Evolutionary conservation across 2,888 invertebrate species (phyloP).

Genomic region (Pasiphila rectangulata): DNA sequence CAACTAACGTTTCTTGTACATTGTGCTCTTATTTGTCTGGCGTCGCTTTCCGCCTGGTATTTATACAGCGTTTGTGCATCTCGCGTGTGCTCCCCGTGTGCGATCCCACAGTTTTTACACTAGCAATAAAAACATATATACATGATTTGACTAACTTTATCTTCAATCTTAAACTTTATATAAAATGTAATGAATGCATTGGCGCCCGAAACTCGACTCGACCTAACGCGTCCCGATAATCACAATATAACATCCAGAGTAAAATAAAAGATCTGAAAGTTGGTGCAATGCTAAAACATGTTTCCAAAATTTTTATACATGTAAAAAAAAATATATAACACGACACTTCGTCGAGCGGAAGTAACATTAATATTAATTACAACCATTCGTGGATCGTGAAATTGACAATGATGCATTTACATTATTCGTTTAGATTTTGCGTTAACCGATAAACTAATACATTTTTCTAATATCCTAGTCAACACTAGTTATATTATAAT

Average conservation of each 20-base stretch:
- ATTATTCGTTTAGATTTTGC: conserved; percentile 32
- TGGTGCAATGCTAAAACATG: conserved; percentile 11
- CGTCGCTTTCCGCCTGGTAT: background rate
- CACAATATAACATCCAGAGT: conserved; percentile 5
- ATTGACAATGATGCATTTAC: conserved; percentile 35
- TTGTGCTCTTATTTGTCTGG: conserved; percentile 14
- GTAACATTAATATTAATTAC: conserved; percentile 34
- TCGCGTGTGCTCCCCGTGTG: conserved; percentile 11
- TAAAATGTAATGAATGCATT: conserved; percentile 7
- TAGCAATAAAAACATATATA: conserved; percentile 18
- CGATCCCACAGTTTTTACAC: conserved; percentile 8
- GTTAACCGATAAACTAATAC: conserved; percentile 34
- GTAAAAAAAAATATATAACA: conserved; percentile 8
- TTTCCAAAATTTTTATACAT: conserved; percentile 8
- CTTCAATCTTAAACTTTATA: conserved; percentile 10
- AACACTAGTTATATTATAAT: conserved; percentile 32
- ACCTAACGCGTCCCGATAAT: conserved; percentile 6
- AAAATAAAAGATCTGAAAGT: conserved; percentile 2
- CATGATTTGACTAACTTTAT: conserved; percentile 18
- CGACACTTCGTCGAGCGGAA: conserved; percentile 21
- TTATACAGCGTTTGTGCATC: conserved; percentile 12
- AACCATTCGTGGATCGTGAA: conserved; percentile 34
- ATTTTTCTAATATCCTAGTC: conserved; percentile 34
- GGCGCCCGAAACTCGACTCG: conserved; percentile 5
- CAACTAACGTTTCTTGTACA: conserved; percentile 18